A percentile compares a stretch with the other conserved stretches of the same genome.
Evolutionary conservation across 2,888 invertebrate genomes (phyloP).

Genomic region (Nomada ferruginata): DNA sequence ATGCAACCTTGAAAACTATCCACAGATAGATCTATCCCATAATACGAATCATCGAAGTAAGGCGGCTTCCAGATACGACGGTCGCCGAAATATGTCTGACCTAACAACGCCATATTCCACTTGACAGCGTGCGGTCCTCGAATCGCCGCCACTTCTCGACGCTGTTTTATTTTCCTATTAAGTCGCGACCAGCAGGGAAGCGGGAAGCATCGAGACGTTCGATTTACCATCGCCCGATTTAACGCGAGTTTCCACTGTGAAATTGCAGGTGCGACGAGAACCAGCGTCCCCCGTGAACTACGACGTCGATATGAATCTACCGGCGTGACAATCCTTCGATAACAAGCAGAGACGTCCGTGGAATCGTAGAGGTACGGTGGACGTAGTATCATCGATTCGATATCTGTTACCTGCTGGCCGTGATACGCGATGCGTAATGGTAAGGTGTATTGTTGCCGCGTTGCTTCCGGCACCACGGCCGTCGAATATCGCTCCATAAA

Average conservation of each 20-base stretch:
- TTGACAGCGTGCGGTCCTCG: neutral
- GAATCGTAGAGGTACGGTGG: conserved; percentile 37
- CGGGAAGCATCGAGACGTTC: conserved; percentile 12
- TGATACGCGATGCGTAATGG: conserved; percentile 60
- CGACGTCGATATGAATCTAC: conserved; percentile 65
- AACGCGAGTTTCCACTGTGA: conserved; percentile 37
- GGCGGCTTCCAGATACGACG: neutral
- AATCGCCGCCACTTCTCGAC: conserved; percentile 1
- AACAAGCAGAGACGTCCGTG: conserved; percentile 53
- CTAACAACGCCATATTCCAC: conserved; percentile 47
- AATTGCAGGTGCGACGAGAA: conserved; percentile 51
- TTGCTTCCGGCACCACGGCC: conserved; percentile 59
- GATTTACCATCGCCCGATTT: conserved; percentile 41
- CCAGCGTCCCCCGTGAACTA: conserved; percentile 44
- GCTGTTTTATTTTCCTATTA: conserved; percentile 54
- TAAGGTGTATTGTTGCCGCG: conserved; percentile 55
- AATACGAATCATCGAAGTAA: neutral
- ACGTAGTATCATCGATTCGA: conserved; percentile 38
- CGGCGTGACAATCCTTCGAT: conserved; percentile 65
- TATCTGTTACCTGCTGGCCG: conserved; percentile 41
- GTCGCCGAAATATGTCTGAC: conserved; percentile 50
- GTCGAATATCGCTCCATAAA: conserved; percentile 33
- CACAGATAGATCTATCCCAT: neutral
- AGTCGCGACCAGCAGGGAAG: conserved; percentile 23
- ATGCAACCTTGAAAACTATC: neutral